phyloP scores from a whole-genome alignment of 2,888 invertebrate genomes.

The Clitarchus hookeri region DNA sequence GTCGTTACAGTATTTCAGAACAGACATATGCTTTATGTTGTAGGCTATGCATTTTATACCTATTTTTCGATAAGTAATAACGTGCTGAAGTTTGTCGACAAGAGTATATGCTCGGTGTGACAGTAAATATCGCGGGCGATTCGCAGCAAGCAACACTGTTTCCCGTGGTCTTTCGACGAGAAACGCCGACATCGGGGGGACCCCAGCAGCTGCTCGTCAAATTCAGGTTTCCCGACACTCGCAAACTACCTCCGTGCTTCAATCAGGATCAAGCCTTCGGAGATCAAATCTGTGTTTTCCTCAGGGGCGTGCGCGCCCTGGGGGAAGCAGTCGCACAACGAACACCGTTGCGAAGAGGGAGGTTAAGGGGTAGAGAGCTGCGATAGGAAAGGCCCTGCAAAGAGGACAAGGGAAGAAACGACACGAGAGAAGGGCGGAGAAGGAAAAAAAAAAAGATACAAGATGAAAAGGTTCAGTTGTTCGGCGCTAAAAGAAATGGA shows the following conservation, averaged over 20 bases:
- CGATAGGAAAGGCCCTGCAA: not conserved
- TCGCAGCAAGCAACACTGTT: too few relatives aligned
- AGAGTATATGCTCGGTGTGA: too few relatives aligned
- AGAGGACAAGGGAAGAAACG: not conserved
- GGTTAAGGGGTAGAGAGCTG: not conserved
- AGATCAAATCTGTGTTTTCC: constrained; percentile 11
- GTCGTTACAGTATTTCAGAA: too few relatives aligned
- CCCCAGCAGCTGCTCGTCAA: too few relatives aligned
- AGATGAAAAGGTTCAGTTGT: constrained; percentile 3
- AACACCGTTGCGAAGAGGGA: not conserved
- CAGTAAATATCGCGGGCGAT: too few relatives aligned
- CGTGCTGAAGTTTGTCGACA: too few relatives aligned
- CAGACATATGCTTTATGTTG: too few relatives aligned
- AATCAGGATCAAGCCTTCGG: not conserved
- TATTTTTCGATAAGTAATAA: too few relatives aligned
- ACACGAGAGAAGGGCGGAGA: not conserved
- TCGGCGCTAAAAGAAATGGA: not conserved
- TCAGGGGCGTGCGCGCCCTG: not conserved
- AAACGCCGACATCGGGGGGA: too few relatives aligned
- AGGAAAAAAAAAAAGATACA: not conserved
- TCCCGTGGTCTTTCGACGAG: too few relatives aligned
- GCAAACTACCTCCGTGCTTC: not conserved
- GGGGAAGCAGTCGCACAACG: not conserved
- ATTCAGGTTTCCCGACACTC: not conserved
- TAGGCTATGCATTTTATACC: too few relatives aligned